Percentiles rank a stretch among this genome's conserved stretches.
These are phyloP conservation scores for Arvicanthis niloticus DNA, from an alignment of 2,113 vertebrate genomes.

Conservation along the genomic window DNA sequence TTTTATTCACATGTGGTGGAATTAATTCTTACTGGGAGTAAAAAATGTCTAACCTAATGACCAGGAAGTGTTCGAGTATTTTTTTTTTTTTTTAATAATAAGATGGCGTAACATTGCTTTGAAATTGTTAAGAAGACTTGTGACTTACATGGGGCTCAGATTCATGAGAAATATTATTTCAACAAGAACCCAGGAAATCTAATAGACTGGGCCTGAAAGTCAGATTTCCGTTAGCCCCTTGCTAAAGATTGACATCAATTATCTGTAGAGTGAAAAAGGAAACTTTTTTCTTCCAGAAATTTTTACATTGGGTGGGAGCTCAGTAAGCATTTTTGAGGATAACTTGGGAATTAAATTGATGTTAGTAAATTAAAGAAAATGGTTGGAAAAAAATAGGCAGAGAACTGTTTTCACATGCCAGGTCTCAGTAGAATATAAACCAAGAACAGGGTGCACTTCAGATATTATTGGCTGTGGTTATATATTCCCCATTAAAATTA, in stretches of 20 bases:
- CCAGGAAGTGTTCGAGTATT: background rate
- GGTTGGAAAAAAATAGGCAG: background rate
- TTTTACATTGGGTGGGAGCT: background rate
- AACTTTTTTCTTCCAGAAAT: constrained; percentile 42
- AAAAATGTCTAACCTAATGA: background rate
- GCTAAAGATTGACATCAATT: background rate
- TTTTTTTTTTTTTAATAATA: background rate
- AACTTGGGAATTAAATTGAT: constrained; percentile 26
- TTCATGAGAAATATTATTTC: background rate
- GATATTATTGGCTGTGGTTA: background rate
- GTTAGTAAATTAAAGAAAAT: background rate
- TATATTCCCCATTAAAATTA: background rate
- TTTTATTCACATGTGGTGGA: background rate
- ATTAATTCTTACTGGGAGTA: background rate
- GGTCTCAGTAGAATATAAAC: background rate
- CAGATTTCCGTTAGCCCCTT: background rate
- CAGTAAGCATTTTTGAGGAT: background rate
- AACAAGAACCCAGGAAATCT: background rate
- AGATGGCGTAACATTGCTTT: background rate
- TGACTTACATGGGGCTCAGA: background rate
- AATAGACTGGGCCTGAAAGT: background rate
- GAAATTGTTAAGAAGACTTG: background rate
- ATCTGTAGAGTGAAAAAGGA: constrained; percentile 15
- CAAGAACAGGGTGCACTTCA: background rate
- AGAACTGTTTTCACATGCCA: background rate